These are phyloP conservation scores for Eupristina koningsbergeri DNA, from an alignment of 1,140 invertebrate species.

Conservation along the genomic window DNA sequence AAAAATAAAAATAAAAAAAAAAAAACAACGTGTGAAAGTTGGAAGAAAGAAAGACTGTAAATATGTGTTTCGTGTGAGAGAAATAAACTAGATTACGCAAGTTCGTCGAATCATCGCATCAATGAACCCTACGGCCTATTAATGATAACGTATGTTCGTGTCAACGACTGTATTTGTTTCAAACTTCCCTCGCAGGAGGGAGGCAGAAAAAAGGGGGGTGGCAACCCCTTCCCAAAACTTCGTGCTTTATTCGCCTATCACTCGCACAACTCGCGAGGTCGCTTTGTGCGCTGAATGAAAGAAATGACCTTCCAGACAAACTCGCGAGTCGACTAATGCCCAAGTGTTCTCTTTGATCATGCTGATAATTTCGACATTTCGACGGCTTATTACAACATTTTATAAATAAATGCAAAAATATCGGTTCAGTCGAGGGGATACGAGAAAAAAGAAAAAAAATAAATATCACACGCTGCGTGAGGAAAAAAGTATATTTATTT, in stretches of 20 bases:
- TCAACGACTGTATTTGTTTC: constrained; percentile 20
- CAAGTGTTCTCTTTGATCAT: constrained; percentile 49
- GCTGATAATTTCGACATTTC: constrained; percentile 48
- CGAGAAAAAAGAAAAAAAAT: not conserved
- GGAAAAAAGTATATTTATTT: constrained; percentile 27
- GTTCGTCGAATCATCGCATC: constrained; percentile 39
- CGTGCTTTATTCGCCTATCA: not conserved
- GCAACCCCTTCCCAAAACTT: not conserved
- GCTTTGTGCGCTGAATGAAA: constrained; percentile 6
- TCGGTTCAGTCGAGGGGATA: constrained; percentile 23
- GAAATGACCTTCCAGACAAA: not conserved
- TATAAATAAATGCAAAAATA: constrained; percentile 17
- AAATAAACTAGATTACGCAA: constrained; percentile 34
- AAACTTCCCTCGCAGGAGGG: not conserved
- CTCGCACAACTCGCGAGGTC: constrained; percentile 28
- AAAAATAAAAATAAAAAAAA: no score
- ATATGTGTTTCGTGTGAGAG: constrained; percentile 20
- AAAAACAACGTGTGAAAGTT: constrained; percentile 30
- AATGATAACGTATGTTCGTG: not conserved
- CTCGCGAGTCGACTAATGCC: constrained; percentile 40
- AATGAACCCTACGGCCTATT: constrained; percentile 21
- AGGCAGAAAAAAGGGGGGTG: not conserved
- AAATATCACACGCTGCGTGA: constrained; percentile 33
- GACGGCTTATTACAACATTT: constrained; percentile 26
- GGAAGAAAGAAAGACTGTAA: not conserved